These are phyloP conservation scores for Okapia johnstoni DNA, from an alignment of 2,113 vertebrate genomes.

Conservation along the genomic window DNA sequence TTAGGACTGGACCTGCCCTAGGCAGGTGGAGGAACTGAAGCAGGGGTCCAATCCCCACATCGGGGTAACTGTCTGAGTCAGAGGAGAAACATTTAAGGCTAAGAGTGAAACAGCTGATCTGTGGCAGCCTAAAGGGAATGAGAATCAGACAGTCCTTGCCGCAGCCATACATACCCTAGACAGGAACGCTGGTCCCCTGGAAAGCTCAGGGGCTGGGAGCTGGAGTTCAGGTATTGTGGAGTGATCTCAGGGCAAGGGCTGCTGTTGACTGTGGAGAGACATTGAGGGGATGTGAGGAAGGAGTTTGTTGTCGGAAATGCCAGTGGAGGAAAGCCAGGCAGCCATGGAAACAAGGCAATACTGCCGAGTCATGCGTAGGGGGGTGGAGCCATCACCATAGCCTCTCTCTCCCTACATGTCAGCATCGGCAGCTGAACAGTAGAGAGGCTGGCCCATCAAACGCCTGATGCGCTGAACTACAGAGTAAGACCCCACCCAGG, in stretches of 20 bases:
- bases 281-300: background rate
- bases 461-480: background rate
- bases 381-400: background rate
- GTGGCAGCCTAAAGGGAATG: background rate
- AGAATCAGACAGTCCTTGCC: background rate
- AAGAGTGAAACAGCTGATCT: background rate
- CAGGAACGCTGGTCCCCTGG: background rate
- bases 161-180: background rate
- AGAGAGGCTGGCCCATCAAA: background rate
- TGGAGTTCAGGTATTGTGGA: background rate
- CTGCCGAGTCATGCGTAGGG: background rate
- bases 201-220: rapidly evolving
- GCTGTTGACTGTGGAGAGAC: background rate
- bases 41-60: background rate
- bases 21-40: background rate
- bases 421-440: background rate
- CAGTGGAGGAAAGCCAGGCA: background rate
- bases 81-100: background rate
- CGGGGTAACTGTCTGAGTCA: background rate
- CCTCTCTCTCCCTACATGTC: background rate
- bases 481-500: background rate
- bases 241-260: background rate
- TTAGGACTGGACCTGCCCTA: background rate
- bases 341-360: background rate
- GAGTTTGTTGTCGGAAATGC: background rate